Conservation (phyloP, 2,113 vertebrate species). For the Tichodroma muraria region DNA sequence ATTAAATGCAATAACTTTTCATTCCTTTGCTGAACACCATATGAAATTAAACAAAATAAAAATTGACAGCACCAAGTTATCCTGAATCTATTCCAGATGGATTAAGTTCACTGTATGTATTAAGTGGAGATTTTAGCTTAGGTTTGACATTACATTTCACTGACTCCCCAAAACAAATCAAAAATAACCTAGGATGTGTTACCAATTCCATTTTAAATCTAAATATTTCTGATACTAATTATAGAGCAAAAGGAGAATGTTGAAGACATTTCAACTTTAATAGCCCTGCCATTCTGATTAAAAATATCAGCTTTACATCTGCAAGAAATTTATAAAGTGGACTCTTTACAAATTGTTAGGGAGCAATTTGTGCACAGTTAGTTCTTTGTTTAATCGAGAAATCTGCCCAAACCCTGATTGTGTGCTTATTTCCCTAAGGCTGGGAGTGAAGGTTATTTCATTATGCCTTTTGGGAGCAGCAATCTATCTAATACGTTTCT, state of each 20-base stretch:
- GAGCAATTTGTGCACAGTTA: slow-evolving; percentile 82
- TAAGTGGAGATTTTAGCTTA: slow-evolving; percentile 16
- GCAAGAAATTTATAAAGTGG: slow-evolving; percentile 81
- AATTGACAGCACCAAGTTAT: slow-evolving; percentile 66
- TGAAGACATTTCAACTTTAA: slow-evolving; percentile 60
- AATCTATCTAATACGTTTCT: slow-evolving; percentile 88
- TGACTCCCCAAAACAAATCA: slow-evolving; percentile 35
- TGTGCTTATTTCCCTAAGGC: slow-evolving; percentile 81
- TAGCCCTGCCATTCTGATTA: slow-evolving; percentile 65
- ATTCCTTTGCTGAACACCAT: slow-evolving; percentile 52
- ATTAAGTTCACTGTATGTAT: slow-evolving; percentile 30
- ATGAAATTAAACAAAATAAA: slow-evolving; percentile 69
- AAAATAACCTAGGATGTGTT: slow-evolving; percentile 49
- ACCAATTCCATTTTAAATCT: slow-evolving; percentile 62
- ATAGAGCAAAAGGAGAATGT: slow-evolving; percentile 30
- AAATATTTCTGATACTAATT: slow-evolving; percentile 72
- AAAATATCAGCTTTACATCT: slow-evolving; percentile 77
- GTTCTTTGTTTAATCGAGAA: slow-evolving; percentile 81
- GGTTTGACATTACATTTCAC: slow-evolving; percentile 36
- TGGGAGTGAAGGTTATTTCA: slow-evolving; percentile 86
- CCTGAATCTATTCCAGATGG: slow-evolving; percentile 64
- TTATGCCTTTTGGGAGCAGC: slow-evolving; percentile 79
- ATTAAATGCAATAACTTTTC: slow-evolving; percentile 65
- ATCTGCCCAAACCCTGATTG: slow-evolving; percentile 80
- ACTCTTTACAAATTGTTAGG: slow-evolving; percentile 81